Base-by-base conservation (phyloP, 1,140 invertebrate genomes). In the Drosophila pandora region DNA sequence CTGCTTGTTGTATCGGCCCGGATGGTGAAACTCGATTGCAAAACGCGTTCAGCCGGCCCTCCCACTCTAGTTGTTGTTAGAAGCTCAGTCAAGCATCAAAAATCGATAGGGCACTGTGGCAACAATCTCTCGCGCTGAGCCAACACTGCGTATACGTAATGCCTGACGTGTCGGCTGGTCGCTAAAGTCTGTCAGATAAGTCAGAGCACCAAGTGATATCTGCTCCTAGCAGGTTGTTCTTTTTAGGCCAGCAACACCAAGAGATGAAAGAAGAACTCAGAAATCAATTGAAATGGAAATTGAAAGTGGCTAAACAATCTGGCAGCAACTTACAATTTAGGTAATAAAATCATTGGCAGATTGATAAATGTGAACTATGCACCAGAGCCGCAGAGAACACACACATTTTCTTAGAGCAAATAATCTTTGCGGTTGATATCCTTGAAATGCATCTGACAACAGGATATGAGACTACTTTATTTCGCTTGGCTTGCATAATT, bases 11-110 rank as follows among this genome's bases (percentile, higher is more conserved):
- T 79, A 76, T 84, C 75, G 60, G 49, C 61, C 50, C 39, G 37
- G 64, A 64, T 52, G 34, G 39, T 52, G 57, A 49, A 70, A 70
- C 60, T 50, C 77, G 63, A 80, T 74, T 77, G 58, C 62, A 55
- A 59, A 62, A 17, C 34, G 64, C 54, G 60, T 34, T 53, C 45
- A 55, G 59, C 74, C 71, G 58, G 58, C 13, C 22, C 55, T 1
- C 10, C 37, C 43, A 21, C 23, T 47, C 28, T 43, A 37, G 30
- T 54, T 55, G 56, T 76, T 55, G 22, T 25, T 34, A 17, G 56
- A 17, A 83, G 79, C 54, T 84, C 68, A 83, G 79, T 79, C 76
- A 83, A 74, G 76, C 75, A 59, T 72, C 63, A 69, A 77, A 77
- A 76, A 77, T 81, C 81, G 81, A 70, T 87, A 82, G 68, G 55